Conservation (phyloP, 2,113 vertebrate genomes). For the Heterotilapia buettikoferi region DNA sequence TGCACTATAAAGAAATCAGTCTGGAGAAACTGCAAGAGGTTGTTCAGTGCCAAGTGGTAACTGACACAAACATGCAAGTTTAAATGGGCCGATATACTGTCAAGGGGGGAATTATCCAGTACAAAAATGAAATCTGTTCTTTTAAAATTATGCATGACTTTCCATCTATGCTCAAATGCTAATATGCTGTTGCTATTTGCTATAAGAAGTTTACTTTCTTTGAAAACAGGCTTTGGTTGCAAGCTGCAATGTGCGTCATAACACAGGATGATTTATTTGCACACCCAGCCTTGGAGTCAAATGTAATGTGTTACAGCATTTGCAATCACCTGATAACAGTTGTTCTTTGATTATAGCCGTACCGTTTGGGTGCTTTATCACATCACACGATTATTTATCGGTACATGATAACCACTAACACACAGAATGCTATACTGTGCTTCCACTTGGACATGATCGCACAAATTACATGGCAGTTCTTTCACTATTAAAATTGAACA, state of each 20-base stretch:
- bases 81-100: background rate
- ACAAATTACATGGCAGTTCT: background rate
- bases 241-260: background rate
- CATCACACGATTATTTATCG: background rate
- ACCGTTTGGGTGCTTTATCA: background rate
- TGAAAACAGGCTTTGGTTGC: background rate
- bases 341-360: background rate
- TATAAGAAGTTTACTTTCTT: background rate
- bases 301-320: background rate
- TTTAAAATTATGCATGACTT: background rate
- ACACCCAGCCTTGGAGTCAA: background rate
- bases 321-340: background rate
- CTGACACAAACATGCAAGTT: background rate
- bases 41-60: background rate
- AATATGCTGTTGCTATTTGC: background rate
- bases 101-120: background rate
- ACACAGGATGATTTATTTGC: background rate
- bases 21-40: background rate
- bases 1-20: background rate
- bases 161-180: background rate
- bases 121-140: background rate
- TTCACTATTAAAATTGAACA: background rate
- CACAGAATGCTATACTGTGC: background rate
- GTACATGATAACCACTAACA: background rate
- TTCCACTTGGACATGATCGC: background rate